Conservation (phyloP, 1,140 invertebrate genomes). For the Calephelis nemesis region DNA sequence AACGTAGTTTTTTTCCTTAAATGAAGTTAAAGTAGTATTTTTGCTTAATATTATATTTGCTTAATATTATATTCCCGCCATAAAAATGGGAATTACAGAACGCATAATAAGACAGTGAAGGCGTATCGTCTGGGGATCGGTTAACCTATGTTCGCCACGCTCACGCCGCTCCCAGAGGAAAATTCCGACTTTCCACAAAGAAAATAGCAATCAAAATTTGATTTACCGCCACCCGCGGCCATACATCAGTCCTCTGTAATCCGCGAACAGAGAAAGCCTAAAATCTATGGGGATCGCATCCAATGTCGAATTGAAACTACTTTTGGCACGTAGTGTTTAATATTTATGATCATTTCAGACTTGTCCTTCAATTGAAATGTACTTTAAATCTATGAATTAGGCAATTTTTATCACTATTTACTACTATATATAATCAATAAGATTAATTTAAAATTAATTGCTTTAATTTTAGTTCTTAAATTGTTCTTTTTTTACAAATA, state of each 20-base stretch:
- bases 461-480: no score
- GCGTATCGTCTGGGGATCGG: slow-evolving; percentile 62
- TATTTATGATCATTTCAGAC: slow-evolving; percentile 56
- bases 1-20: no score
- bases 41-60: not conserved
- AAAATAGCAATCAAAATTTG: slow-evolving; percentile 79
- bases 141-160: slow-evolving; percentile 64
- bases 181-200: slow-evolving; percentile 70
- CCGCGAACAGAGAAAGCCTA: slow-evolving; percentile 64
- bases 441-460: no score
- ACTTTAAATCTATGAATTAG: no score
- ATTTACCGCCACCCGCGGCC: slow-evolving; percentile 76
- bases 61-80: slow-evolving; percentile 2
- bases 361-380: no score
- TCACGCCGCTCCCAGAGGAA: slow-evolving; percentile 51
- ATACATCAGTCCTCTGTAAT: slow-evolving; percentile 73
- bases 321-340: slow-evolving; percentile 54
- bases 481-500: no score
- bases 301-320: slow-evolving; percentile 71
- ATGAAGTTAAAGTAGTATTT: not conserved
- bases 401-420: no score
- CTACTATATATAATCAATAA: no score
- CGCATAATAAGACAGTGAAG: slow-evolving; percentile 49
- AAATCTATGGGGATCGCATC: slow-evolving; percentile 63
- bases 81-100: slow-evolving; percentile 42